These are phyloP conservation scores for Oscheius sp. DNA, from an alignment of 1,140 invertebrate genomes.

Conservation along the genomic window DNA sequence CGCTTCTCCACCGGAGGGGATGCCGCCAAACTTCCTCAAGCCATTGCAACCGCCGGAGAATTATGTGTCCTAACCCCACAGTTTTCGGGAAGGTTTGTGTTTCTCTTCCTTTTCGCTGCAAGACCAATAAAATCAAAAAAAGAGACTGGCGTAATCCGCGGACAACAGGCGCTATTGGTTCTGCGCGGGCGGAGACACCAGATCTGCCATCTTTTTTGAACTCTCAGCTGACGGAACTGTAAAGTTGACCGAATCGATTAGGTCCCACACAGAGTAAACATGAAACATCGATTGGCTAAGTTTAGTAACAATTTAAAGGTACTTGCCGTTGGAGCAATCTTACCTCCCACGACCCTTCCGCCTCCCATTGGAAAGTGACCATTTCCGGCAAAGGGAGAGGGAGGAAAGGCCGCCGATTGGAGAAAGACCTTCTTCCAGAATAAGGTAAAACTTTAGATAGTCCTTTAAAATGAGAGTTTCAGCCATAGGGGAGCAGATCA, in stretches of 20 bases:
- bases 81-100: slow-evolving; percentile 56
- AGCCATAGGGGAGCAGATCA: not conserved
- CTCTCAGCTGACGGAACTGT: too few species aligned
- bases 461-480: too few species aligned
- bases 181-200: too few species aligned
- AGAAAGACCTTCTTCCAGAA: slow-evolving; percentile 20
- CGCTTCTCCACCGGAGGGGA: slow-evolving; percentile 60
- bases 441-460: too few species aligned
- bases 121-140: too few species aligned
- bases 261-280: too few species aligned
- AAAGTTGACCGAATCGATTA: not conserved
- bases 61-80: slow-evolving; percentile 54
- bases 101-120: too few species aligned
- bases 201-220: too few species aligned
- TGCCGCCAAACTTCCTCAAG: slow-evolving; percentile 55
- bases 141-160: too few species aligned
- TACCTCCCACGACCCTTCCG: slow-evolving; percentile 55
- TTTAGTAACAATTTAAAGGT: slow-evolving; percentile 20
- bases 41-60: slow-evolving; percentile 59
- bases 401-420: slow-evolving; percentile 27
- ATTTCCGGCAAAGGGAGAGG: slow-evolving; percentile 35
- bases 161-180: too few species aligned
- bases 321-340: slow-evolving; percentile 36
- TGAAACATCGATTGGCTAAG: too few species aligned
- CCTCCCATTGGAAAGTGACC: slow-evolving; percentile 55